Conservation (phyloP, 2,888 invertebrate genomes). For the Margaritifera margaritifera region DNA sequence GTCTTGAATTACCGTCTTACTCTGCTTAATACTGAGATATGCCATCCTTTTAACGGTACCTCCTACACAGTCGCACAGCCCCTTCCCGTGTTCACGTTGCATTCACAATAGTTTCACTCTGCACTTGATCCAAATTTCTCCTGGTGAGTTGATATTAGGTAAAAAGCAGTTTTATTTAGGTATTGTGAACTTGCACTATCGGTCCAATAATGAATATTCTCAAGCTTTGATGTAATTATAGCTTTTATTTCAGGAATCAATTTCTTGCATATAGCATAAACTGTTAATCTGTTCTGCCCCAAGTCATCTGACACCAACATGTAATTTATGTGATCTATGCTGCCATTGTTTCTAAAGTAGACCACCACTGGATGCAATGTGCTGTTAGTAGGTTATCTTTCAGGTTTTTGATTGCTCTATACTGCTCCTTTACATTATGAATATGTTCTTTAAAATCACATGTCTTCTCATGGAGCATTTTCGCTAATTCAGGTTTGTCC, state of each 20-base stretch:
- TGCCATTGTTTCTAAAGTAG: slow-evolving; percentile 11
- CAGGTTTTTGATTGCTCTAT: slow-evolving; percentile 11
- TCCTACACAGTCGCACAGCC: slow-evolving; percentile 31
- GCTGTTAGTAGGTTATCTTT: slow-evolving; percentile 24
- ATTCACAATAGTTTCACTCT: slow-evolving; percentile 30
- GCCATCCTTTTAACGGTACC: slow-evolving; percentile 21
- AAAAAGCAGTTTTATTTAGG: slow-evolving; percentile 28
- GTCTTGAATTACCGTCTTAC: slow-evolving; percentile 18
- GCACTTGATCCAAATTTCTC: slow-evolving; percentile 13
- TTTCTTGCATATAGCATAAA: slow-evolving; percentile 19
- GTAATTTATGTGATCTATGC: slow-evolving; percentile 18
- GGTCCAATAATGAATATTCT: slow-evolving; percentile 33
- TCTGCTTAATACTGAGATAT: slow-evolving; percentile 17
- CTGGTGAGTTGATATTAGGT: slow-evolving; percentile 18
- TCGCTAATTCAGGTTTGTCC: slow-evolving; percentile 10
- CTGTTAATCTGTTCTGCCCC: slow-evolving; percentile 17
- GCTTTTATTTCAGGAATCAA: slow-evolving; percentile 18
- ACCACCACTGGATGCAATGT: slow-evolving; percentile 39
- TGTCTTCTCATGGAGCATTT: slow-evolving; percentile 2
- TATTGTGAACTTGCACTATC: slow-evolving; percentile 38
- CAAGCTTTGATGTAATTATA: background rate
- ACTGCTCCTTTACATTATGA: slow-evolving; percentile 15
- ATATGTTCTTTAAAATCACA: slow-evolving; percentile 23
- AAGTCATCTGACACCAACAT: slow-evolving; percentile 33
- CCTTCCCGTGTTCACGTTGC: slow-evolving; percentile 23